These are phyloP conservation scores for Manduca sexta DNA, from an alignment of 1,140 invertebrate species.

Conservation along the genomic window DNA sequence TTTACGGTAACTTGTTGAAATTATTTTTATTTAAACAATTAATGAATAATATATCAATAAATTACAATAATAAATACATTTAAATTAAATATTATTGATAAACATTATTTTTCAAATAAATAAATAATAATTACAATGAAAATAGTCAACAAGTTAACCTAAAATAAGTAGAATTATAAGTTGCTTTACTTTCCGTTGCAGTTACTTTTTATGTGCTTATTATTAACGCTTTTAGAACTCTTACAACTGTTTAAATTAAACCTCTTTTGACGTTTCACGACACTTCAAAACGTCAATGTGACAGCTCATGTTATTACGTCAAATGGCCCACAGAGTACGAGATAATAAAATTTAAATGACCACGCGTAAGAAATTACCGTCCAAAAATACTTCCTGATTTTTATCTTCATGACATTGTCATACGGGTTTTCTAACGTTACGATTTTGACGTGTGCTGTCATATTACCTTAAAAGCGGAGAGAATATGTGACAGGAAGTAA, in stretches of 20 bases:
- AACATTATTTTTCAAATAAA: background rate
- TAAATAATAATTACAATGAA: background rate
- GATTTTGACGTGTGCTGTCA: slow-evolving; percentile 4
- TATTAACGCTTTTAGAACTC: slow-evolving; percentile 17
- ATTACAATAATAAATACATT: background rate
- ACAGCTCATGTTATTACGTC: too few relatives aligned
- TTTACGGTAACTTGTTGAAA: slow-evolving; percentile 13
- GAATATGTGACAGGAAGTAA: slow-evolving; percentile 21
- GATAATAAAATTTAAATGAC: slow-evolving; percentile 20
- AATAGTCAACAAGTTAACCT: slow-evolving; percentile 7
- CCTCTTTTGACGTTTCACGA: too few relatives aligned
- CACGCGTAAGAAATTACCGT: slow-evolving; percentile 31
- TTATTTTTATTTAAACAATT: background rate
- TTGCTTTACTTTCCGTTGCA: slow-evolving; percentile 27
- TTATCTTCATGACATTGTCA: slow-evolving; percentile 36
- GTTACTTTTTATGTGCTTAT: slow-evolving; percentile 38
- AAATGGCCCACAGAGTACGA: too few relatives aligned
- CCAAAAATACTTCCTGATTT: slow-evolving; percentile 33
- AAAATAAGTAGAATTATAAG: slow-evolving; percentile 5
- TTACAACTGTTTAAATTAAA: too few relatives aligned
- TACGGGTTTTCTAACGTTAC: slow-evolving; percentile 32
- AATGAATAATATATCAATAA: background rate
- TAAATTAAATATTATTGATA: background rate
- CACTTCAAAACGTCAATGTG: too few relatives aligned
- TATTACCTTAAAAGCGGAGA: slow-evolving; percentile 3